phyloP scores from a whole-genome alignment of 2,797 vertebrate species.

The Gobionotothen gibberifrons region DNA sequence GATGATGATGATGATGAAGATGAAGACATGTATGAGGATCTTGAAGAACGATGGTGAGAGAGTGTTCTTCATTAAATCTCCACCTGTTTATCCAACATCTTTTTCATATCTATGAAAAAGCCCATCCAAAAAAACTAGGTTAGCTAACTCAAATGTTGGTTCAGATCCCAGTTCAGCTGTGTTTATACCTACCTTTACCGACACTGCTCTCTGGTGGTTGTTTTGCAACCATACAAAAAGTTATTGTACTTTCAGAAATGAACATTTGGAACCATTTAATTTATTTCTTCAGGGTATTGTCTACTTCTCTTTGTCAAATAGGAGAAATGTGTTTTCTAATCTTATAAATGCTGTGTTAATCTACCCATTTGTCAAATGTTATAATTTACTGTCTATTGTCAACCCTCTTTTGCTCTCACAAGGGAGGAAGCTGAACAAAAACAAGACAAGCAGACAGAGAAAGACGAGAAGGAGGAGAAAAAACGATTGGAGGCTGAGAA shows the following conservation, averaged over 20 bases:
- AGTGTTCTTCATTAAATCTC: not conserved
- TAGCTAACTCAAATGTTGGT: not conserved
- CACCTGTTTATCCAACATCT: not conserved
- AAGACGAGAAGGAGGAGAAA: conserved; percentile 89
- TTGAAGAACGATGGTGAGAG: conserved; percentile 87
- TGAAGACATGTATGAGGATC: conserved; percentile 91
- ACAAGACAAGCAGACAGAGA: conserved; percentile 85
- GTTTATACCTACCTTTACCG: not conserved
- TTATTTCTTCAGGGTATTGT: too few relatives aligned
- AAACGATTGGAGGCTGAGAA: conserved; percentile 88
- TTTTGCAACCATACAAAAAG: conserved; percentile 27
- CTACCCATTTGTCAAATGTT: not conserved
- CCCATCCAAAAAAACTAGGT: not conserved
- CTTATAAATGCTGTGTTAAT: not conserved
- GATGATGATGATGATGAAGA: conserved; percentile 79
- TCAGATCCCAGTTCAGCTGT: not conserved
- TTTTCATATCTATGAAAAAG: not conserved
- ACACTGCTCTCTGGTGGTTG: conserved; percentile 43
- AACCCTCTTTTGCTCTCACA: conserved; percentile 4
- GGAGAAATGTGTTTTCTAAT: not conserved
- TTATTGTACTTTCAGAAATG: not conserved
- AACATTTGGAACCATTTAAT: not conserved
- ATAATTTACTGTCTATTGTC: not conserved
- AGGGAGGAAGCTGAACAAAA: conserved; percentile 76
- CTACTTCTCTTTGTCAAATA: not conserved